Evolutionary conservation across 1,140 invertebrate species (phyloP).

Genomic region (Dermatophagoides farinae): DNA sequence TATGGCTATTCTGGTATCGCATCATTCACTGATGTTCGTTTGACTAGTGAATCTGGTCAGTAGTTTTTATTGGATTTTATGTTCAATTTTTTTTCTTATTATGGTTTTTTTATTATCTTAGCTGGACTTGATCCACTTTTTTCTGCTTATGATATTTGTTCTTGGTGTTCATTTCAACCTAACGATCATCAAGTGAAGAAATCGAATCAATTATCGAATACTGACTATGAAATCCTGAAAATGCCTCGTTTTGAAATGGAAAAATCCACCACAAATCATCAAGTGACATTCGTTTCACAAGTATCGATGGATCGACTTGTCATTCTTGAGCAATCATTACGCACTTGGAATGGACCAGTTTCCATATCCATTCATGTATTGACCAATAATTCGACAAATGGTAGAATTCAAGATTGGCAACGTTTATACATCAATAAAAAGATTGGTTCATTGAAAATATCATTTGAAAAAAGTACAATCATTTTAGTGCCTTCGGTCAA

Average conservation of each 20-base stretch:
- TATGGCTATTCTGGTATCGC: conserved; percentile 19
- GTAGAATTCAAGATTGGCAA: conserved; percentile 3
- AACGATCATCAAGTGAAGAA: neutral
- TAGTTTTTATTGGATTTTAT: neutral
- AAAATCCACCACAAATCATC: neutral
- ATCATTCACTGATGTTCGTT: conserved; percentile 18
- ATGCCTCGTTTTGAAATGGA: neutral
- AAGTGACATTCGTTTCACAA: conserved; percentile 20
- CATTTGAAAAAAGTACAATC: conserved; percentile 12
- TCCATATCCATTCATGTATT: conserved; percentile 21
- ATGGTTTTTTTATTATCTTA: neutral
- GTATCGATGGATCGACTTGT: conserved; percentile 22
- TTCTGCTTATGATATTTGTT: neutral
- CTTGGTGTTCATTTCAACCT: neutral
- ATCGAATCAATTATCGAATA: neutral
- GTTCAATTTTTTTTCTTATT: neutral
- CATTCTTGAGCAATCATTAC: conserved; percentile 19
- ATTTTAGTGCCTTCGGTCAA: conserved; percentile 17
- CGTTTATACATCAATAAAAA: conserved; percentile 22
- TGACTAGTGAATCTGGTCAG: conserved; percentile 4
- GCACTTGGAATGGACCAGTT: conserved; percentile 20
- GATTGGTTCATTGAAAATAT: conserved; percentile 17
- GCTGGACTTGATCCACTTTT: neutral
- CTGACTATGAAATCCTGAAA: too few species aligned
- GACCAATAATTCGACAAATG: conserved; percentile 14